These are phyloP conservation scores for Trichosurus vulpecula DNA, from an alignment of 2,797 vertebrate genomes.

Conservation along the genomic window DNA sequence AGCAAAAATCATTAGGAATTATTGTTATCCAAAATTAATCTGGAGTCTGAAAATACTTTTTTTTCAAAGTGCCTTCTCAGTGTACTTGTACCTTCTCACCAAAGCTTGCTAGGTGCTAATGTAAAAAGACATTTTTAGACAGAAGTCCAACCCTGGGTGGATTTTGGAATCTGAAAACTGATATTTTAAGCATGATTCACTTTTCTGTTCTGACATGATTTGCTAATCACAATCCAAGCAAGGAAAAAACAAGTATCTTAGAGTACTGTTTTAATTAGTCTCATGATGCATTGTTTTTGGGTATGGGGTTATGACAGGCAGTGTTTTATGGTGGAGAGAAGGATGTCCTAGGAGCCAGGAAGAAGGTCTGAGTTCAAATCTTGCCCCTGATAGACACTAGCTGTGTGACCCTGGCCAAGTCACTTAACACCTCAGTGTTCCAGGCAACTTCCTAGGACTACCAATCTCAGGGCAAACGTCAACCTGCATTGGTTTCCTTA, in stretches of 20 bases:
- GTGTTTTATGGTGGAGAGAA: neutral
- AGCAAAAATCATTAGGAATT: neutral
- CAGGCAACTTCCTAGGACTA: neutral
- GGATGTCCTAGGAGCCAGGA: neutral
- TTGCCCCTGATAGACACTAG: neutral
- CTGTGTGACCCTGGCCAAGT: neutral
- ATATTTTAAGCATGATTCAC: constrained; percentile 29
- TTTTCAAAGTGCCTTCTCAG: neutral
- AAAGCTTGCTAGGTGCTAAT: neutral
- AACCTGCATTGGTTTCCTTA: neutral
- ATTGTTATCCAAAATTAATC: neutral
- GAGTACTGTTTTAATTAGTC: constrained; percentile 12
- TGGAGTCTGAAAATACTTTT: neutral
- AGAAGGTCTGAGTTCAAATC: neutral
- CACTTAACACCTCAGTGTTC: neutral
- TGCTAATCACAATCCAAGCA: constrained; percentile 36
- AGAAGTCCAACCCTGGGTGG: neutral
- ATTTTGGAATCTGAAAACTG: constrained; percentile 42
- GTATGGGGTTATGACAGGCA: neutral
- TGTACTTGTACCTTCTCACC: neutral
- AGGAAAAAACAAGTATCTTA: constrained; percentile 5
- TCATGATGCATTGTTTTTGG: constrained; percentile 21
- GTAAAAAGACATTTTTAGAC: neutral
- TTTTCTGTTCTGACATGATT: constrained; percentile 40
- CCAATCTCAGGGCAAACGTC: neutral